Conservation (phyloP, 2,888 invertebrate genomes). For the Digitonthophagus gazella region DNA sequence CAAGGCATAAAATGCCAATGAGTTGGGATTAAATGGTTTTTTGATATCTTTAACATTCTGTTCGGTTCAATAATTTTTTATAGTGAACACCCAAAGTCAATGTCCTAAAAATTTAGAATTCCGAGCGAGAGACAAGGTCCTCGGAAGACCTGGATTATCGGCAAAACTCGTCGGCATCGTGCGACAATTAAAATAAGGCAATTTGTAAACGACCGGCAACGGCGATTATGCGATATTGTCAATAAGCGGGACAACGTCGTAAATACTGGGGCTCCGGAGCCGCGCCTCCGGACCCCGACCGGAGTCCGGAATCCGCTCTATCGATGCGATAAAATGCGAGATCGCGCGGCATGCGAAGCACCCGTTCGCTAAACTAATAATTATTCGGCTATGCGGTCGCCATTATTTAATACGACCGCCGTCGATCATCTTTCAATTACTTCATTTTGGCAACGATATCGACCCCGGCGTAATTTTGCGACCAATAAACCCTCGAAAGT, state of each 20-base stretch:
- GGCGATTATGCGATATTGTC: slow-evolving; percentile 27
- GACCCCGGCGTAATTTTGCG: not conserved
- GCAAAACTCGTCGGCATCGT: slow-evolving; percentile 2
- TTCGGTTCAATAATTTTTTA: too few species aligned
- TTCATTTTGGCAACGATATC: not conserved
- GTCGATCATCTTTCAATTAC: not conserved
- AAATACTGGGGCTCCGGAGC: slow-evolving; percentile 21
- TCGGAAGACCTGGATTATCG: slow-evolving; percentile 3
- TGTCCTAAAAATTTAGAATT: too few species aligned
- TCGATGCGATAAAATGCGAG: not conserved
- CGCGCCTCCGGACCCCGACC: not conserved
- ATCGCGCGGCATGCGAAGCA: not conserved
- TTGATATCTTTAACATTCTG: too few species aligned
- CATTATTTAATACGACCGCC: not conserved
- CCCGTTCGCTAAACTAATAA: not conserved
- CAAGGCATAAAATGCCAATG: too few species aligned
- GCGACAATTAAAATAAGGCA: slow-evolving; percentile 25
- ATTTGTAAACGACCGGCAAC: slow-evolving; percentile 23
- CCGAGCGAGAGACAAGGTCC: too few species aligned
- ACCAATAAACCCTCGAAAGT: not conserved
- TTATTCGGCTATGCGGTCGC: not conserved
- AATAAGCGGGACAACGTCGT: slow-evolving; percentile 23
- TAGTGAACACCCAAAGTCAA: too few species aligned
- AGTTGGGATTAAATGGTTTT: too few species aligned
- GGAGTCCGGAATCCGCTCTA: not conserved